phyloP scores from a whole-genome alignment of 2,888 invertebrate species.

The Choristoneura rosaceana region DNA sequence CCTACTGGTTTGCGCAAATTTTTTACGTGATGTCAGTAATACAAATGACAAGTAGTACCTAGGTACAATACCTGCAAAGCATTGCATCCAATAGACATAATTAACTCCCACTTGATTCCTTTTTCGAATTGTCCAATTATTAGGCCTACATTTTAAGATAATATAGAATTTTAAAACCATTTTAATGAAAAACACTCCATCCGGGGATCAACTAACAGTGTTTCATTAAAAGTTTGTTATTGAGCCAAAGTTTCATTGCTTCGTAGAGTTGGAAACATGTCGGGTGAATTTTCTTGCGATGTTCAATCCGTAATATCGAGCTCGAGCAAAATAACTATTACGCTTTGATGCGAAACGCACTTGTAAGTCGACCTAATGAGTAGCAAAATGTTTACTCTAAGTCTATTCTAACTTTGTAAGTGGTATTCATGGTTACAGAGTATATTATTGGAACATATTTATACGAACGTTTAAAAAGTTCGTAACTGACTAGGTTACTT shows the following conservation, averaged over 20 bases:
- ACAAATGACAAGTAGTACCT: too few relatives aligned
- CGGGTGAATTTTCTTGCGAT: constrained; percentile 68
- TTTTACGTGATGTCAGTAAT: too few relatives aligned
- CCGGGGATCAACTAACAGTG: constrained; percentile 65
- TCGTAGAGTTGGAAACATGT: constrained; percentile 71
- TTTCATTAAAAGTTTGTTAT: constrained; percentile 82
- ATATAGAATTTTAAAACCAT: constrained; percentile 11
- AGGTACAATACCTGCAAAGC: too few relatives aligned
- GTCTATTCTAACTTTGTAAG: constrained; percentile 19
- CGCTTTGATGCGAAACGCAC: constrained; percentile 49
- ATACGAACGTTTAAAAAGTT: not conserved
- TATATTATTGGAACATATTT: not conserved
- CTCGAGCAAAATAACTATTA: constrained; percentile 45
- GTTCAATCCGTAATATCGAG: constrained; percentile 60
- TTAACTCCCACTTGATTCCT: too few relatives aligned
- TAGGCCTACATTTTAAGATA: not conserved
- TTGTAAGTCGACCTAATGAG: constrained; percentile 40
- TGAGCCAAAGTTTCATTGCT: constrained; percentile 70
- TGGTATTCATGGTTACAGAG: not conserved
- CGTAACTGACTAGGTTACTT: not conserved
- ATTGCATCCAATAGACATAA: too few relatives aligned
- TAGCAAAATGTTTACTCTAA: constrained; percentile 35
- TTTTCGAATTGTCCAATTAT: not conserved
- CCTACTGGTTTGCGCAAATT: too few relatives aligned
- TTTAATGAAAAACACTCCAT: constrained; percentile 55